These are phyloP conservation scores for Shinisaurus crocodilurus DNA, from an alignment of 2,113 vertebrate species.

Conservation along the genomic window DNA sequence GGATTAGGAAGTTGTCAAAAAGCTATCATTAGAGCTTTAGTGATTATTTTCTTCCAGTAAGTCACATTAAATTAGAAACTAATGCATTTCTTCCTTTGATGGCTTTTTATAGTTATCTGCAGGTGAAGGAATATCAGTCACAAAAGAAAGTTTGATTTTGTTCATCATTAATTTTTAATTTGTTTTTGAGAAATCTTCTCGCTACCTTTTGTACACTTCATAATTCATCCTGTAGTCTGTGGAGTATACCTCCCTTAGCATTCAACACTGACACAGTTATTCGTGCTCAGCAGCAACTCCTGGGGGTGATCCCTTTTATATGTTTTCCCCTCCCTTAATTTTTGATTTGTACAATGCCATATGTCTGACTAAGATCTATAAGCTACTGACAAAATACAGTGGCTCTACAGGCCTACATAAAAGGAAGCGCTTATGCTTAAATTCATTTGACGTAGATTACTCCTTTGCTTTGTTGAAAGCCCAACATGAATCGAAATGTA, in stretches of 20 bases:
- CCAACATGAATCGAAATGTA: not conserved
- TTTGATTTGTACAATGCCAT: not conserved
- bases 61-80: slow-evolving; percentile 61
- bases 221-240: slow-evolving; percentile 39
- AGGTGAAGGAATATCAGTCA: slow-evolving; percentile 53
- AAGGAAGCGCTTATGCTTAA: not conserved
- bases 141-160: slow-evolving; percentile 44
- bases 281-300: slow-evolving; percentile 7
- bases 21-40: slow-evolving; percentile 33
- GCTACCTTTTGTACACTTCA: slow-evolving; percentile 32
- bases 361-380: not conserved
- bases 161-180: slow-evolving; percentile 68
- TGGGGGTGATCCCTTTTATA: slow-evolving; percentile 16
- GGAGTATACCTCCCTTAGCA: slow-evolving; percentile 21
- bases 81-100: slow-evolving; percentile 39
- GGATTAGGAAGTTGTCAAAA: slow-evolving; percentile 55
- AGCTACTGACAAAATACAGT: not conserved
- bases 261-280: slow-evolving; percentile 17
- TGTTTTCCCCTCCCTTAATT: not conserved
- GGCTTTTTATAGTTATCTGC: slow-evolving; percentile 40
- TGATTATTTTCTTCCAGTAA: slow-evolving; percentile 49
- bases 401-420: not conserved
- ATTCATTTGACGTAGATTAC: not conserved
- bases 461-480: not conserved
- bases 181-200: slow-evolving; percentile 52